These are phyloP conservation scores for Aplysia californica DNA, from an alignment of 1,140 invertebrate species.

Conservation along the genomic window DNA sequence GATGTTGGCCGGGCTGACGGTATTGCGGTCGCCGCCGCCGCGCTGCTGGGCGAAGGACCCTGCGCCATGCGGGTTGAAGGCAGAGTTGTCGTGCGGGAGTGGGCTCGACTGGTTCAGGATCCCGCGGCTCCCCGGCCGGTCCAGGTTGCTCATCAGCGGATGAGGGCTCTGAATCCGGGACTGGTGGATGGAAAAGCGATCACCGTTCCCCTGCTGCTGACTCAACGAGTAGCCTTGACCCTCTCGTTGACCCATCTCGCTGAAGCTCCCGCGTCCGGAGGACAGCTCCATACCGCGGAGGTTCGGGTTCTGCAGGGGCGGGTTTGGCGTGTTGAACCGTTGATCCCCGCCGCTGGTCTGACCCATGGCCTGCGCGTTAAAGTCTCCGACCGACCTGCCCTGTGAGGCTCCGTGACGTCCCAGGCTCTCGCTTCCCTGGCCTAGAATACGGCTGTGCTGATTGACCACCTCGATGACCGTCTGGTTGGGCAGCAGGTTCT, in stretches of 20 bases:
- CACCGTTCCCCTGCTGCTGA: neutral
- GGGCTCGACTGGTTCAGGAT: neutral
- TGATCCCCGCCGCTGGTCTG: neutral
- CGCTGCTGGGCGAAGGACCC: neutral
- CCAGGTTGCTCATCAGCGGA: neutral
- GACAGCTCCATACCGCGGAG: neutral
- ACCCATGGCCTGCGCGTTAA: neutral
- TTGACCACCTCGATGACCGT: no score
- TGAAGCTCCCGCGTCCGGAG: neutral
- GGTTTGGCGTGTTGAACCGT: neutral
- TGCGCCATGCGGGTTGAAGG: neutral
- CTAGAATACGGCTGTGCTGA: neutral
- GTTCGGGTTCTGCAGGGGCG: neutral
- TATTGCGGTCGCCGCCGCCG: neutral
- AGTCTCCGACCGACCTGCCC: neutral
- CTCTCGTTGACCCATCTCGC: neutral
- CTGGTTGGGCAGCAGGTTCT: neutral
- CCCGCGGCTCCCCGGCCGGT: conserved; percentile 19
- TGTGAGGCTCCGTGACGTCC: neutral
- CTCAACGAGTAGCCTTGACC: neutral
- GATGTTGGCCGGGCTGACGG: neutral
- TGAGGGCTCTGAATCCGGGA: conserved; percentile 3
- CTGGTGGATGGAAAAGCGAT: neutral
- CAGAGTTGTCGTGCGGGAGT: neutral
- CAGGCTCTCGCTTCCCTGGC: no score